phyloP scores from a whole-genome alignment of 2,797 vertebrate species.

The Pogonophryne albipinna region DNA sequence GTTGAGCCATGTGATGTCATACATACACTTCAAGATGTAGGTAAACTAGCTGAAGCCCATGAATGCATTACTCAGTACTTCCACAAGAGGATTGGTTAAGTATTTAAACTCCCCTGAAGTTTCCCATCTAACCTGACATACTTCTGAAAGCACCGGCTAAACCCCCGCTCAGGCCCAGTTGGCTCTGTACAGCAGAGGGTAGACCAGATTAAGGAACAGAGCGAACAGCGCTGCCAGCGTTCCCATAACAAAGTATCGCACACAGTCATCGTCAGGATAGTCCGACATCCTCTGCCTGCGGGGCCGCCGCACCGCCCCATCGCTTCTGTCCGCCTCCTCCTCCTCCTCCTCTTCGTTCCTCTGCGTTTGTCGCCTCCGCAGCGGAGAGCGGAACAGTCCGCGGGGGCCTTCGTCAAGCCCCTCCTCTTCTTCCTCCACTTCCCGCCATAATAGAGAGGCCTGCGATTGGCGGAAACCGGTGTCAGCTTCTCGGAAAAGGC shows the following conservation, averaged over 20 bases:
- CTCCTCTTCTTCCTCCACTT: constrained; percentile 97
- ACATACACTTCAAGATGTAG: not conserved
- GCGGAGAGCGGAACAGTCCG: constrained; percentile 73
- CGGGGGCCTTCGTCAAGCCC: constrained; percentile 70
- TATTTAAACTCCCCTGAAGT: not conserved
- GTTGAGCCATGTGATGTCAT: not conserved
- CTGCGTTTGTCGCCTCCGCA: constrained; percentile 65
- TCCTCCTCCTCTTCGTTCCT: constrained; percentile 70
- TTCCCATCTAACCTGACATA: not conserved
- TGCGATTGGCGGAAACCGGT: constrained; percentile 98
- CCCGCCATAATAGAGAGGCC: constrained; percentile 99
- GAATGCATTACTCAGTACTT: not conserved
- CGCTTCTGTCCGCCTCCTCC: constrained; percentile 80
- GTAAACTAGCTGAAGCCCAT: not conserved
- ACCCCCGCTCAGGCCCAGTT: constrained; percentile 80
- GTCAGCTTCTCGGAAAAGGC: constrained; percentile 90
- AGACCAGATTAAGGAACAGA: constrained; percentile 92
- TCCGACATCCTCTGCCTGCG: constrained; percentile 79
- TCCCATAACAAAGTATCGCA: constrained; percentile 93
- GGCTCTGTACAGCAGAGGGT: constrained; percentile 90
- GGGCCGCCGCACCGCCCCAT: constrained; percentile 76
- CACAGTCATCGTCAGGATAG: constrained; percentile 89
- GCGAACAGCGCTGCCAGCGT: constrained; percentile 91
- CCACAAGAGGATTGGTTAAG: not conserved
- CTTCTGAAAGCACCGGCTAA: not conserved